Percentiles rank a stretch among this genome's conserved stretches.
These are phyloP conservation scores for Eremobia ochroleuca DNA, from an alignment of 2,888 invertebrate species.

Conservation along the genomic window DNA sequence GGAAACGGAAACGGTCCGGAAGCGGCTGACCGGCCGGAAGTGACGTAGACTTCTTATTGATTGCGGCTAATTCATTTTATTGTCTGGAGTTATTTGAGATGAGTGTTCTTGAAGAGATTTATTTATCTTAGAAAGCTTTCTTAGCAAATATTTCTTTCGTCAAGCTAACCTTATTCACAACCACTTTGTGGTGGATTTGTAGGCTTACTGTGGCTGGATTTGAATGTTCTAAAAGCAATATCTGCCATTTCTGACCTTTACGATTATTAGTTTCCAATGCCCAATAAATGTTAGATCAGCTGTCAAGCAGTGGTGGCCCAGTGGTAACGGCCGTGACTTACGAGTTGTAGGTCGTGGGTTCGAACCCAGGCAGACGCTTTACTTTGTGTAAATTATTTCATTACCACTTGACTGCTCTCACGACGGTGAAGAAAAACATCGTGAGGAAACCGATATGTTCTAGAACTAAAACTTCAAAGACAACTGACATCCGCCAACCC, in stretches of 20 bases:
- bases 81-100: conserved; percentile 52
- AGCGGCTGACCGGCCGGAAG: conserved; percentile 82
- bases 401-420: too few relatives aligned
- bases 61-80: conserved; percentile 82
- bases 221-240: too few relatives aligned
- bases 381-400: too few relatives aligned
- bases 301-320: too few relatives aligned
- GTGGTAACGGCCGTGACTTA: too few relatives aligned
- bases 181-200: neutral
- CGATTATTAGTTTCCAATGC: too few relatives aligned
- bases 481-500: neutral
- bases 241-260: too few relatives aligned
- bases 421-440: neutral
- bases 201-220: neutral
- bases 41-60: conserved; percentile 82
- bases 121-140: neutral
- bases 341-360: too few relatives aligned
- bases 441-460: neutral
- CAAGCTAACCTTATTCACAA: neutral
- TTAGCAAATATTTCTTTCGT: neutral
- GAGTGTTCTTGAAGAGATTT: neutral
- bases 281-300: too few relatives aligned
- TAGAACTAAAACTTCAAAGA: neutral
- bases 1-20: conserved; percentile 78
- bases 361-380: too few relatives aligned